Percentiles rank a stretch among this genome's conserved stretches.
Evolutionary conservation across 1,140 invertebrate species (phyloP).

Genomic region (Ips nitidus): DNA sequence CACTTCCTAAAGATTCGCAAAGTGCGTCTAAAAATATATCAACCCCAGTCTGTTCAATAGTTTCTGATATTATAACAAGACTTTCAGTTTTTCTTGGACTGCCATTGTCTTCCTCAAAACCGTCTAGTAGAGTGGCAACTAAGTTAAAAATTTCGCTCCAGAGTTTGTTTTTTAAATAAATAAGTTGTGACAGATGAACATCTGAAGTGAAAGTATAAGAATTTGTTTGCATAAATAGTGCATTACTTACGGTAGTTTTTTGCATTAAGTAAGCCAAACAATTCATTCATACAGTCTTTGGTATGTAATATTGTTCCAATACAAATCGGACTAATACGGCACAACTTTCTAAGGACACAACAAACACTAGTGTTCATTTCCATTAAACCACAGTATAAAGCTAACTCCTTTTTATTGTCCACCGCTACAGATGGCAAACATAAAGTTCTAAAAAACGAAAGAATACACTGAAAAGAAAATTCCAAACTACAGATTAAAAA

Average conservation of each 20-base stretch:
- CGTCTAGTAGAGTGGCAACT: slow-evolving; percentile 49
- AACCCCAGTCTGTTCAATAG: slow-evolving; percentile 48
- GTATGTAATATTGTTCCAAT: slow-evolving; percentile 52
- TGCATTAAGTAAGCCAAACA: slow-evolving; percentile 54
- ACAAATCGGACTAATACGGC: slow-evolving; percentile 50
- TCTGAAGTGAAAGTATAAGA: slow-evolving; percentile 43
- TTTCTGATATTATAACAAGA: slow-evolving; percentile 46
- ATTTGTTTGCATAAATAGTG: neutral
- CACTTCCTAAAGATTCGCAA: slow-evolving; percentile 48
- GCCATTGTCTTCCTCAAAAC: slow-evolving; percentile 6
- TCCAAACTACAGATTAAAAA: neutral
- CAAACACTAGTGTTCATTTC: slow-evolving; percentile 57
- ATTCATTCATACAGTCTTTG: slow-evolving; percentile 52
- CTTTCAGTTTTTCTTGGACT: slow-evolving; percentile 40
- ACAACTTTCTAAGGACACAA: slow-evolving; percentile 52
- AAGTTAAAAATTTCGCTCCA: slow-evolving; percentile 56
- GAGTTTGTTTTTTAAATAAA: slow-evolving; percentile 53
- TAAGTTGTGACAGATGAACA: slow-evolving; percentile 45
- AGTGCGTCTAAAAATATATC: slow-evolving; percentile 51
- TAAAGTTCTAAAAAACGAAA: slow-evolving; percentile 46
- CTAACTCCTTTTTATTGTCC: slow-evolving; percentile 46
- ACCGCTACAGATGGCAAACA: slow-evolving; percentile 46
- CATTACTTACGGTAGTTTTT: slow-evolving; percentile 54
- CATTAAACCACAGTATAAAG: slow-evolving; percentile 54
- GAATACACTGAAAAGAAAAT: neutral